Evolutionary conservation across 2,113 vertebrate species (phyloP).

Genomic region (Gopherus evgoodei): DNA sequence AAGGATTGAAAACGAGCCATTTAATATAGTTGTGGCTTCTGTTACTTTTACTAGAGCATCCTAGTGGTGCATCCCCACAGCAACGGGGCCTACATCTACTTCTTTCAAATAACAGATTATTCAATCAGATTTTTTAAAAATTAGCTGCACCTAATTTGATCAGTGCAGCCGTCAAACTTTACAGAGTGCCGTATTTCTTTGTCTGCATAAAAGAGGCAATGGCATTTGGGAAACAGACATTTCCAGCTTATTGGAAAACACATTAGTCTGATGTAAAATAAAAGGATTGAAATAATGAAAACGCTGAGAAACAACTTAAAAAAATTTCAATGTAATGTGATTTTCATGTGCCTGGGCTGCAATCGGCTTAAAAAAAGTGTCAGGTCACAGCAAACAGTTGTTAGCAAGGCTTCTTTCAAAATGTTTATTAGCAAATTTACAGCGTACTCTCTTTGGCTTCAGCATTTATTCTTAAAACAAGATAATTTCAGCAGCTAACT

Average conservation of each 20-base stretch:
- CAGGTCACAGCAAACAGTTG: neutral
- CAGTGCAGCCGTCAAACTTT: neutral
- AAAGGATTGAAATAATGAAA: neutral
- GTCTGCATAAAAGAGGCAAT: neutral
- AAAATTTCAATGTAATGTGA: neutral
- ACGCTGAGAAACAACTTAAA: neutral
- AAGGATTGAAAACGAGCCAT: neutral
- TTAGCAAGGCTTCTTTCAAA: neutral
- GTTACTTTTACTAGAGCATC: neutral
- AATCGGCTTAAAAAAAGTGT: neutral
- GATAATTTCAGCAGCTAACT: rapidly evolving
- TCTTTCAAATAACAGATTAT: neutral
- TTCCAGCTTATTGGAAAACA: neutral
- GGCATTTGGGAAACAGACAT: neutral
- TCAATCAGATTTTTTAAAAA: neutral
- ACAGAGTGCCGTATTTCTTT: neutral
- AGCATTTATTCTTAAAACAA: neutral
- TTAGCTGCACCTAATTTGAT: neutral
- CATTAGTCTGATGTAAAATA: neutral
- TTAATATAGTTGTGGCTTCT: neutral
- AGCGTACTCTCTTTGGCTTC: neutral
- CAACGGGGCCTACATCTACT: neutral
- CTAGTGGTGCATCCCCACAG: neutral
- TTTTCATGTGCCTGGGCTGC: neutral
- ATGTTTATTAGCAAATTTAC: neutral